Base-by-base conservation (phyloP, 2,888 invertebrate species). In the Lasioglossum leucozonium region DNA sequence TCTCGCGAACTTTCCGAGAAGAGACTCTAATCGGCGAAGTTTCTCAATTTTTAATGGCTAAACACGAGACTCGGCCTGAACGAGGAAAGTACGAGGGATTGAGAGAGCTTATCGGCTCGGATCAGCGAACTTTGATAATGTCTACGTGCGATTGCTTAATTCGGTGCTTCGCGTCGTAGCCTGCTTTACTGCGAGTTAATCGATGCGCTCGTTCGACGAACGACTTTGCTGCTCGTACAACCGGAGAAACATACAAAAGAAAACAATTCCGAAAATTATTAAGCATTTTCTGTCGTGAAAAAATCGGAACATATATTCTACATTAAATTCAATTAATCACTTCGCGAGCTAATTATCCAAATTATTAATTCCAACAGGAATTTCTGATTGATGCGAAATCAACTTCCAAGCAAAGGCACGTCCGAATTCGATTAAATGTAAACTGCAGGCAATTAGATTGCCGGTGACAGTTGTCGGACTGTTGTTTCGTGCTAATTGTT, bases 71-170 rank as follows among this genome's bases (percentile, higher is more conserved):
- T 22, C 6, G 37, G 40, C 40, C 51, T 30, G n/a, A 10, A n/a
- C 42, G 18, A 11, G 58, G 3, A 62, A 75, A 4, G 26, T 40
- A 30, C 5, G 22, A 55, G 58, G 42, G 62, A 62, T 75, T 18
- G 5, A 26, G 8, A 6, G 58, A 13, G 37, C 30, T 75, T 75
- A 75, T 75, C 62, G 30, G n/a, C 67, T 13, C 18, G 58, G 62
- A 75, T 75, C 74, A 30, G 42, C 42, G 55, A 62, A 75, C 40
- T 44, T 75, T 22, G 44, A 75, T 75, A 75, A 73, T 40, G 73
- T 65, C 62, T 65, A 30, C 44, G 75, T 42, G 73, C 16, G 55
- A 73, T 55, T 58, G 40, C 55, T 73, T 55, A 73, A 73, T 55
- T 73, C 73, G n/a, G 13, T 71, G 69, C 22, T 42, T 69, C 69